Conservation (phyloP, 2,113 vertebrate species). For the Sinocyclocheilus anophthalmus region DNA sequence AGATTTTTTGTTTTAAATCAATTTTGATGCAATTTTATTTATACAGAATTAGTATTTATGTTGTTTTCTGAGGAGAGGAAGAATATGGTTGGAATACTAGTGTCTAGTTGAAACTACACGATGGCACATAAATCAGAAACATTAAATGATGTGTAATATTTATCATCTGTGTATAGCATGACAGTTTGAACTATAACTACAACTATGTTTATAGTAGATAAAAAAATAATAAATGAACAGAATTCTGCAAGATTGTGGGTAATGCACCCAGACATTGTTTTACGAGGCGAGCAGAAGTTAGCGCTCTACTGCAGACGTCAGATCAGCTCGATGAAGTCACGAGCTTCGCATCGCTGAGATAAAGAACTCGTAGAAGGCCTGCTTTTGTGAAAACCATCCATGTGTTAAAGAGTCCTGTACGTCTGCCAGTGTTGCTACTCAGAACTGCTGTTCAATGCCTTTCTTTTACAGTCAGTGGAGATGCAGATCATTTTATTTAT, state of each 20-base stretch:
- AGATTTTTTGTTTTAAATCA: slow-evolving; percentile 47
- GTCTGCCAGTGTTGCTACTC: slow-evolving; percentile 44
- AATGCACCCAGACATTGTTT: neutral
- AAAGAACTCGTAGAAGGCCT: neutral
- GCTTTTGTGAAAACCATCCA: neutral
- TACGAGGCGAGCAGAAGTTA: neutral
- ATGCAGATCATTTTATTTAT: slow-evolving; percentile 36
- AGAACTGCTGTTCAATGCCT: slow-evolving; percentile 47
- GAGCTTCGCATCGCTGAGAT: neutral
- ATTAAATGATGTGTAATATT: slow-evolving; percentile 61
- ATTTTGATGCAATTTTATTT: slow-evolving; percentile 62
- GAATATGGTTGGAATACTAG: slow-evolving; percentile 3
- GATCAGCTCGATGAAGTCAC: neutral
- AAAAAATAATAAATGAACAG: neutral
- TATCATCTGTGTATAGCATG: slow-evolving; percentile 45
- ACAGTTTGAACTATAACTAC: slow-evolving; percentile 33
- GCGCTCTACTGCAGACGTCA: neutral
- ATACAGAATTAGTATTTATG: slow-evolving; percentile 66
- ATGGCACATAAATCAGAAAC: slow-evolving; percentile 64
- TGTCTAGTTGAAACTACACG: slow-evolving; percentile 28
- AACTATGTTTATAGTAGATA: slow-evolving; percentile 45
- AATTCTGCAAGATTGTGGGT: neutral
- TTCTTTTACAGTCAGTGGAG: slow-evolving; percentile 33
- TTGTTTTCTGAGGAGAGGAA: slow-evolving; percentile 51
- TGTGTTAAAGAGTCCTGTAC: neutral